A percentile compares a stretch with the other conserved stretches of the same genome.
Evolutionary conservation across 2,888 invertebrate species (phyloP).

Genomic region (Tethea ocularis): DNA sequence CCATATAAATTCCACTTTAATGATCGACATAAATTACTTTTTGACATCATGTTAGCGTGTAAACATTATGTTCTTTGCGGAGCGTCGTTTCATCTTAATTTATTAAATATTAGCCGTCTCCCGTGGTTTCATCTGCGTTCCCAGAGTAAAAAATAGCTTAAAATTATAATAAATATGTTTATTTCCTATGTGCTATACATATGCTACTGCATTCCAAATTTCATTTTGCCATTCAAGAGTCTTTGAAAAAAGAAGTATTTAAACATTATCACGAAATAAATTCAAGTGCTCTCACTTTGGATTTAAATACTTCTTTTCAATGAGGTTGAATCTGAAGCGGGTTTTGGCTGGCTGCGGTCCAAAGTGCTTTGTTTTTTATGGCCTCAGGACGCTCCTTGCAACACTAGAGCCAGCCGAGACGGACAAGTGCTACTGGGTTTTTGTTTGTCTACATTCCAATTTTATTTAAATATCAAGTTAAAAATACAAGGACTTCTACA

Average conservation of each 20-base stretch:
- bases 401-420: constrained; percentile 56
- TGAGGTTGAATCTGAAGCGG: constrained; percentile 63
- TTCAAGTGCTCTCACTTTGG: constrained; percentile 67
- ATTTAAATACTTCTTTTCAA: constrained; percentile 74
- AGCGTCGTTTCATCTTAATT: not conserved
- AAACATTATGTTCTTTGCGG: not conserved
- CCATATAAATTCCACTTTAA: not conserved
- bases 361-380: constrained; percentile 79
- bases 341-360: constrained; percentile 69
- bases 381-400: constrained; percentile 53
- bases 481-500: not conserved
- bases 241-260: constrained; percentile 36
- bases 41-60: not conserved
- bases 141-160: too few species aligned
- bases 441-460: constrained; percentile 47
- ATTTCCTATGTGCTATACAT: too few species aligned
- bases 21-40: not conserved
- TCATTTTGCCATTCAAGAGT: too few species aligned
- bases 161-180: too few species aligned
- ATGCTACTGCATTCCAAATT: too few species aligned
- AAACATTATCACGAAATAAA: constrained; percentile 56
- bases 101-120: not conserved
- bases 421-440: constrained; percentile 64
- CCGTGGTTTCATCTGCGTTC: too few species aligned
- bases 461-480: constrained; percentile 24